Conservation (phyloP, 2,797 vertebrate species). For the Simalia tracyae region DNA sequence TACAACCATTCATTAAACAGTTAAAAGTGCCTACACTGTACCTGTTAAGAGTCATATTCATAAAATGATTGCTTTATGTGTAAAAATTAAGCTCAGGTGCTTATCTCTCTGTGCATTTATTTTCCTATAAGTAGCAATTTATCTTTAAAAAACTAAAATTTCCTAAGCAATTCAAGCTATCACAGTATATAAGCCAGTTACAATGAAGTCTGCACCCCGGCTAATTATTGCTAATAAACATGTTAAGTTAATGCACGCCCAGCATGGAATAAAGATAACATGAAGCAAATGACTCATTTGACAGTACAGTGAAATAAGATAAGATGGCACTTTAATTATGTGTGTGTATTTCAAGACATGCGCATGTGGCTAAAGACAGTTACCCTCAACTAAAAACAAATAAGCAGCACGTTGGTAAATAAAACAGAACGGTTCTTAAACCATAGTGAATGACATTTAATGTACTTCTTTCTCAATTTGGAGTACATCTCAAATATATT, state of each 20-base stretch:
- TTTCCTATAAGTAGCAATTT: slow-evolving; percentile 50
- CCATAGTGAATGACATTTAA: not conserved
- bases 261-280: slow-evolving; percentile 21
- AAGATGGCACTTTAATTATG: not conserved
- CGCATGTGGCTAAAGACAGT: not conserved
- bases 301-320: slow-evolving; percentile 9
- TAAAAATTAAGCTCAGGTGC: slow-evolving; percentile 30
- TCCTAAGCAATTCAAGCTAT: slow-evolving; percentile 32
- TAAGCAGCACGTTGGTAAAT: not conserved
- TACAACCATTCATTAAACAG: slow-evolving; percentile 49
- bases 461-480: not conserved
- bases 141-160: slow-evolving; percentile 9
- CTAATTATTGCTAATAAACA: slow-evolving; percentile 52
- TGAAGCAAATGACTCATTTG: slow-evolving; percentile 45
- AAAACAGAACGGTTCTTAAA: not conserved
- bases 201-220: slow-evolving; percentile 12
- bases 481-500: not conserved
- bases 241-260: slow-evolving; percentile 13
- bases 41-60: slow-evolving; percentile 25
- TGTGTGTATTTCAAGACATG: not conserved
- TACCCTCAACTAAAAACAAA: not conserved
- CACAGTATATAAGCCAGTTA: slow-evolving; percentile 22
- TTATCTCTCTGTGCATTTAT: slow-evolving; percentile 33
- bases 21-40: slow-evolving; percentile 36
- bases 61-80: not conserved